Conservation (phyloP, 2,888 invertebrate species). For the Acleris cristana region DNA sequence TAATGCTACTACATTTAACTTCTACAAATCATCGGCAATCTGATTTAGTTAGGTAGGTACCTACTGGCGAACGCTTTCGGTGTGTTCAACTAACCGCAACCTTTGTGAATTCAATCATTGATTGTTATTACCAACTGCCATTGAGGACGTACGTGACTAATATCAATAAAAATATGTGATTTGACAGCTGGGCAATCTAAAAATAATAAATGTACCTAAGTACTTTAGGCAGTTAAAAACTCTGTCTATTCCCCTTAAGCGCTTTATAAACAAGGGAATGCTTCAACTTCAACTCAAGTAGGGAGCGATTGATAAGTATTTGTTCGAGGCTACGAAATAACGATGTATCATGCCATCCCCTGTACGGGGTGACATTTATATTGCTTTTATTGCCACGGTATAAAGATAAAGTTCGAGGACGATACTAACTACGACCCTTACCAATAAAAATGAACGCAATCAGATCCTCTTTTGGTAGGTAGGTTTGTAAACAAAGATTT, state of each 20-base stretch:
- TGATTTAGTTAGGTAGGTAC: too few relatives aligned
- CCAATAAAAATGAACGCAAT: too few relatives aligned
- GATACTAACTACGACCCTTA: constrained; percentile 10
- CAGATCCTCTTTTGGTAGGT: too few relatives aligned
- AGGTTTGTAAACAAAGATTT: too few relatives aligned
- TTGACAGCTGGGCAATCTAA: constrained; percentile 16
- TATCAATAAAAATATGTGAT: constrained; percentile 18
- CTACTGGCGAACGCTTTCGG: too few relatives aligned
- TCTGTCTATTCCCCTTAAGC: constrained; percentile 33
- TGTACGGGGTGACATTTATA: constrained; percentile 4
- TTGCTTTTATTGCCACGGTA: background rate
- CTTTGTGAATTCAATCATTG: background rate
- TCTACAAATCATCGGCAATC: too few relatives aligned
- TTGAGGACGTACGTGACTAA: background rate
- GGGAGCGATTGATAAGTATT: constrained; percentile 44
- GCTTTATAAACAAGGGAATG: constrained; percentile 37
- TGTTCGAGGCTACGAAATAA: constrained; percentile 50
- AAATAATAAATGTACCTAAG: background rate
- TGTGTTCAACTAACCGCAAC: too few relatives aligned
- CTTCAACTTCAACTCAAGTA: constrained; percentile 26
- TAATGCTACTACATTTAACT: too few relatives aligned
- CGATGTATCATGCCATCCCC: constrained; percentile 48
- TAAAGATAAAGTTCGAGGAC: background rate
- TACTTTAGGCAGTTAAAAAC: constrained; percentile 29
- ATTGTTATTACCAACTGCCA: background rate